Conservation (phyloP, 2,888 invertebrate genomes). For the Balanococcus diminutus region DNA sequence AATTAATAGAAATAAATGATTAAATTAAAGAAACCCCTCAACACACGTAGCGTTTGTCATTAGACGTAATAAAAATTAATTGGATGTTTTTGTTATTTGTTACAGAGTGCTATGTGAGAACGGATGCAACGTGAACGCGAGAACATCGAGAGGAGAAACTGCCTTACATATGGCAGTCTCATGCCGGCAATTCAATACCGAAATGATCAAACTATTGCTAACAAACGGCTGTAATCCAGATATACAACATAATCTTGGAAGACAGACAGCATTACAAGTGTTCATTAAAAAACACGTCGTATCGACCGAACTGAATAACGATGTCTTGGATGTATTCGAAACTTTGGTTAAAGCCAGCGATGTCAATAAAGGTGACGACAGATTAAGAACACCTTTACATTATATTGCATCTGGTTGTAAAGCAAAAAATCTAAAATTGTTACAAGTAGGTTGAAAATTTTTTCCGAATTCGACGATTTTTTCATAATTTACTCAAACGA, state of each 20-base stretch:
- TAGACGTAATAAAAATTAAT: constrained; percentile 52
- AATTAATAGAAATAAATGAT: neutral
- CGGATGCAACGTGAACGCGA: constrained; percentile 61
- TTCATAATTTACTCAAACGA: neutral
- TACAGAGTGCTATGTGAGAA: constrained; percentile 60
- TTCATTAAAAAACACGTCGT: constrained; percentile 60
- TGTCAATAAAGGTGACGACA: constrained; percentile 61
- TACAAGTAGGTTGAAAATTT: constrained; percentile 55
- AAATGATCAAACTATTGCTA: constrained; percentile 60
- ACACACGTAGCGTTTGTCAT: neutral
- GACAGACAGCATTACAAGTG: constrained; percentile 61
- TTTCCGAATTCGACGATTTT: neutral
- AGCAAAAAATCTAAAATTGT: constrained; percentile 58
- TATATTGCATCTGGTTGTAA: constrained; percentile 60
- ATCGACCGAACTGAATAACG: constrained; percentile 58
- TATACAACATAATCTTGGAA: constrained; percentile 61
- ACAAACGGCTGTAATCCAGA: constrained; percentile 61
- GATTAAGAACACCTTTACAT: constrained; percentile 61
- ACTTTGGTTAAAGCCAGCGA: constrained; percentile 60
- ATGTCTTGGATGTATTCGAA: constrained; percentile 60
- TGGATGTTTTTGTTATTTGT: constrained; percentile 49
- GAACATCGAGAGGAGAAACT: constrained; percentile 62
- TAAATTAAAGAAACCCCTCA: neutral
- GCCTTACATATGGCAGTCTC: constrained; percentile 61
- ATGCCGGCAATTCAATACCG: constrained; percentile 58